Evolutionary conservation across 2,888 invertebrate genomes (phyloP).

Genomic region (Aleiodes alternator): DNA sequence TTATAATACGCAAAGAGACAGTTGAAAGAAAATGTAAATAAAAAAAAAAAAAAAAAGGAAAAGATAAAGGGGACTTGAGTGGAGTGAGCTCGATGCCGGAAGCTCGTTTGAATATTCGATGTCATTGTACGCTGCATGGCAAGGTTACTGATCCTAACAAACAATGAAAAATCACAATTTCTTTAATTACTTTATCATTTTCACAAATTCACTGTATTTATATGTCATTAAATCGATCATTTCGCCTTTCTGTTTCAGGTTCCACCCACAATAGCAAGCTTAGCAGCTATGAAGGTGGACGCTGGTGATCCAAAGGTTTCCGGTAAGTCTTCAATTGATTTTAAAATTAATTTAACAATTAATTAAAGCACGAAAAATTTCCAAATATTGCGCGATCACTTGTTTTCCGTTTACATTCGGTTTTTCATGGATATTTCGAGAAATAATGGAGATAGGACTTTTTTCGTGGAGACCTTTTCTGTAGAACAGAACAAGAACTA

Average conservation of each 20-base stretch:
- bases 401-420: too few relatives aligned
- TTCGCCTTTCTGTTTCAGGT: conserved; percentile 62
- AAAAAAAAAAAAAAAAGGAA: conserved; percentile 41
- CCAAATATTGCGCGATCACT: too few relatives aligned
- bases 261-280: conserved; percentile 73
- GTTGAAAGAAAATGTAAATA: conserved; percentile 32
- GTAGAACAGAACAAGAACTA: too few relatives aligned
- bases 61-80: conserved; percentile 42
- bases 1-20: conserved; percentile 17
- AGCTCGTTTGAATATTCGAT: conserved; percentile 69
- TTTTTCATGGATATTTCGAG: too few relatives aligned
- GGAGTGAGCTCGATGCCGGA: conserved; percentile 62
- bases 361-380: not conserved
- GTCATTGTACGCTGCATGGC: conserved; percentile 65
- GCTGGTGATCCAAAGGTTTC: conserved; percentile 74
- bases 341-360: not conserved
- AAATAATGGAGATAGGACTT: too few relatives aligned
- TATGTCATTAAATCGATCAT: not conserved
- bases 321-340: conserved; percentile 67
- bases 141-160: conserved; percentile 67
- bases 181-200: conserved; percentile 30
- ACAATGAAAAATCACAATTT: conserved; percentile 19
- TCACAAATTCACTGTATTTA: conserved; percentile 31
- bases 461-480: too few relatives aligned
- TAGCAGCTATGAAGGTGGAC: conserved; percentile 73